These are phyloP conservation scores for Drosophila novamexicana DNA, from an alignment of 1,140 invertebrate species.

Conservation along the genomic window DNA sequence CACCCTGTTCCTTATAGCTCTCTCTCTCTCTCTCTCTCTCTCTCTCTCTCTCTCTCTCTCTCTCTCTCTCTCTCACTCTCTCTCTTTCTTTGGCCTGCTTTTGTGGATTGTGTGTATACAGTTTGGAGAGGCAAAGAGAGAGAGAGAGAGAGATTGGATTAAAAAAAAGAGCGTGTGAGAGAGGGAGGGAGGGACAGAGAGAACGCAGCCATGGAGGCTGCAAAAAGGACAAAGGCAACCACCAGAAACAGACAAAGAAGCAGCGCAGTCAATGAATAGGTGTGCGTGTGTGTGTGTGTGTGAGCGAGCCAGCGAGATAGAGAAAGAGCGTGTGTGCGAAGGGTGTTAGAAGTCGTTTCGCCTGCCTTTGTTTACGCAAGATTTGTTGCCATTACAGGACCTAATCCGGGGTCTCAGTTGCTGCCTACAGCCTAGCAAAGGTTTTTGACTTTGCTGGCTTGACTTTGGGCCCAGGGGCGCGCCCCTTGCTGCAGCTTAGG, in stretches of 20 bases:
- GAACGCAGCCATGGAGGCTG: conserved; percentile 48
- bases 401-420: conserved; percentile 69
- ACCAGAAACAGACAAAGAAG: conserved; percentile 34
- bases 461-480: conserved; percentile 32
- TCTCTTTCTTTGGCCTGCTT: conserved; percentile 13
- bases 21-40: conserved; percentile 11
- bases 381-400: conserved; percentile 77
- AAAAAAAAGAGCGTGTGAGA: conserved; percentile 15
- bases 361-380: conserved; percentile 79
- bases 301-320: conserved; percentile 2
- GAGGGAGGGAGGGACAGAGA: conserved; percentile 13
- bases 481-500: conserved; percentile 42
- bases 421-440: conserved; percentile 56
- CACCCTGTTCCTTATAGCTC: conserved; percentile 8
- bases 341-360: conserved; percentile 50
- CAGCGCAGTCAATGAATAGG: conserved; percentile 8
- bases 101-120: conserved; percentile 75
- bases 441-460: conserved; percentile 71
- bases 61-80: conserved; percentile 9
- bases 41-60: conserved; percentile 2
- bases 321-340: background rate
- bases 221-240: conserved; percentile 42
- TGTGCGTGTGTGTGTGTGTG: background rate
- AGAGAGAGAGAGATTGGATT: conserved; percentile 39
- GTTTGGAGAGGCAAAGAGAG: conserved; percentile 46